These are phyloP conservation scores for Meganola albula DNA, from an alignment of 2,888 invertebrate genomes.

Conservation along the genomic window DNA sequence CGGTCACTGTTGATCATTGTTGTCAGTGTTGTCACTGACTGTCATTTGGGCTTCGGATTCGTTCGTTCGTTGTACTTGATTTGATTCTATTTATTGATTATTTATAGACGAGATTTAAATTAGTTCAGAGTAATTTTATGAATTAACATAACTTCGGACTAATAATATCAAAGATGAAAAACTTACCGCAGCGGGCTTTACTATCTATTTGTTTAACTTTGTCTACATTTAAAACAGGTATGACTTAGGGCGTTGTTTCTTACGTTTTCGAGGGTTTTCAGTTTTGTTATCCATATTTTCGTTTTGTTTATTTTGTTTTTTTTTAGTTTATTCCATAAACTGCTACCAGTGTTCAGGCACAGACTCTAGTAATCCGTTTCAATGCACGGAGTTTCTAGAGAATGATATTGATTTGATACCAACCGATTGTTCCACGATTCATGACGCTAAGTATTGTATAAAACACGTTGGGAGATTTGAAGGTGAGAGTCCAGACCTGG, in stretches of 20 bases:
- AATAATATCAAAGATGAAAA: conserved; percentile 34
- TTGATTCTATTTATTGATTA: too few relatives aligned
- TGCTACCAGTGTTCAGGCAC: conserved; percentile 95
- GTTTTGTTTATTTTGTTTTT: conserved; percentile 8
- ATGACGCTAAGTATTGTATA: conserved; percentile 92
- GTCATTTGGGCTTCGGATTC: too few relatives aligned
- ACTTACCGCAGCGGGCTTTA: conserved; percentile 19
- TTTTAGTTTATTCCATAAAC: conserved; percentile 81
- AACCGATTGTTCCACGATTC: conserved; percentile 86
- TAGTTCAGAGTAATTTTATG: conserved; percentile 3
- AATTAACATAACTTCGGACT: too few relatives aligned
- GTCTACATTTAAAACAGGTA: conserved; percentile 43
- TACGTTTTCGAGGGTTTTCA: conserved; percentile 20
- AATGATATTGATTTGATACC: conserved; percentile 81
- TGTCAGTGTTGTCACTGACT: too few relatives aligned
- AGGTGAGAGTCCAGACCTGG: conserved; percentile 81
- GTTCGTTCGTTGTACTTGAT: too few relatives aligned
- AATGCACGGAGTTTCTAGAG: conserved; percentile 88
- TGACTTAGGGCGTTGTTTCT: conserved; percentile 42
- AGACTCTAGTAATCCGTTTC: conserved; percentile 85
- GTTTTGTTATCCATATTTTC: conserved; percentile 28
- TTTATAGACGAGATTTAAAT: too few relatives aligned
- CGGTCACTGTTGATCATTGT: too few relatives aligned
- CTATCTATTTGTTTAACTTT: conserved; percentile 30
- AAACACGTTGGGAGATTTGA: conserved; percentile 95